phyloP scores from a whole-genome alignment of 2,888 invertebrate genomes.

The Acronicta psi region DNA sequence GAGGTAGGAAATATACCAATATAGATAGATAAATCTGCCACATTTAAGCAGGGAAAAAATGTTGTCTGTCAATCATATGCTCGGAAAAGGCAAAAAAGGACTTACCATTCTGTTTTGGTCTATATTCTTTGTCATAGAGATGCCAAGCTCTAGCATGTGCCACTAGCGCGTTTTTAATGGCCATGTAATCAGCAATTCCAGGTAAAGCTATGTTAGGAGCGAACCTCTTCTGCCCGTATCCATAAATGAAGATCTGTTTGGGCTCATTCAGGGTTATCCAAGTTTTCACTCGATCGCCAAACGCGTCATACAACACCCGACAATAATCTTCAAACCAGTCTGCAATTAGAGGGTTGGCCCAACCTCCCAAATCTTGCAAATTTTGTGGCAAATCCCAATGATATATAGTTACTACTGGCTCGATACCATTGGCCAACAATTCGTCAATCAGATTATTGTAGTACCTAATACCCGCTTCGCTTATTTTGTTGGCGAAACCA shows the following conservation, averaged over 20 bases:
- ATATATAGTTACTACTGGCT: slow-evolving; percentile 89
- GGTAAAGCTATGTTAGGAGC: slow-evolving; percentile 78
- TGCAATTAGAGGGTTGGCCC: slow-evolving; percentile 80
- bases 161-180: slow-evolving; percentile 82
- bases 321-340: slow-evolving; percentile 87
- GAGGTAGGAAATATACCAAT: too few relatives aligned
- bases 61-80: too few relatives aligned
- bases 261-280: slow-evolving; percentile 91
- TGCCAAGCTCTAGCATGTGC: slow-evolving; percentile 89
- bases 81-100: background rate
- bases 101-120: slow-evolving; percentile 68
- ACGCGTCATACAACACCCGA: slow-evolving; percentile 77
- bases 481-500: slow-evolving; percentile 86
- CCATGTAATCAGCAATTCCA: slow-evolving; percentile 86
- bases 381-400: slow-evolving; percentile 88
- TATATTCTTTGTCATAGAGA: slow-evolving; percentile 79
- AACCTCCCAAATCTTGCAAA: slow-evolving; percentile 89
- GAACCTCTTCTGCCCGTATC: slow-evolving; percentile 78
- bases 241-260: slow-evolving; percentile 73
- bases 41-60: too few relatives aligned
- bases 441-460: slow-evolving; percentile 91
- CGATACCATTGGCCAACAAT: slow-evolving; percentile 88
- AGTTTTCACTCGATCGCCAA: slow-evolving; percentile 85
- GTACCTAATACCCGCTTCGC: slow-evolving; percentile 89
- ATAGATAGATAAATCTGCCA: too few relatives aligned